These are phyloP conservation scores for Climacteris rufus DNA, from an alignment of 2,113 vertebrate species.

Conservation along the genomic window DNA sequence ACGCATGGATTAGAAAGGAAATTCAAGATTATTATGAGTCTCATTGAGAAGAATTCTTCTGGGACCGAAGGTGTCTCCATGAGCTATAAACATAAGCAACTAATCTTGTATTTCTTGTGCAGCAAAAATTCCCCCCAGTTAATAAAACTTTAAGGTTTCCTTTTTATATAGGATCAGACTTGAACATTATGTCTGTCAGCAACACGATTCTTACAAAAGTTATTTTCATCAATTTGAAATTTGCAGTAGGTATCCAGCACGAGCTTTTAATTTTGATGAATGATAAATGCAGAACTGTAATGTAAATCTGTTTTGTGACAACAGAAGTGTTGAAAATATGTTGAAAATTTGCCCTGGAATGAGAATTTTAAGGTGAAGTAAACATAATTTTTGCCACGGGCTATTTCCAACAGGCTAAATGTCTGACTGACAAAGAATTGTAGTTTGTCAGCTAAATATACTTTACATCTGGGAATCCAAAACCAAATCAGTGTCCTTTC, in stretches of 20 bases:
- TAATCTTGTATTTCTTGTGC: background rate
- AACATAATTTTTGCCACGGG: background rate
- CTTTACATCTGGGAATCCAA: background rate
- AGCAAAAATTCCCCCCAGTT: background rate
- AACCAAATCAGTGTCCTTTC: background rate
- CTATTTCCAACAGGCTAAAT: background rate
- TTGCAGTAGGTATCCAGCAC: background rate
- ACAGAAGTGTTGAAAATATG: background rate
- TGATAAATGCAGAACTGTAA: background rate
- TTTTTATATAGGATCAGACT: background rate
- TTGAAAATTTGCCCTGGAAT: background rate
- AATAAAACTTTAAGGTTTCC: background rate
- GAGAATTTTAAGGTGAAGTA: background rate
- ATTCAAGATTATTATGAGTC: background rate
- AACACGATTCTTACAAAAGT: background rate
- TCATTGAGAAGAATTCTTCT: background rate
- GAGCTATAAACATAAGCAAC: background rate
- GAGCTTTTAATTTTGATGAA: background rate
- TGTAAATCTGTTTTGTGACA: background rate
- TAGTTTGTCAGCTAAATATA: background rate
- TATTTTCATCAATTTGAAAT: background rate
- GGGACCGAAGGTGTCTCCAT: background rate
- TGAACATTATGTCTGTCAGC: background rate
- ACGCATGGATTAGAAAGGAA: background rate
- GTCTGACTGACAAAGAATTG: background rate